These are phyloP conservation scores for Menidia menidia DNA, from an alignment of 2,797 vertebrate species.

Conservation along the genomic window DNA sequence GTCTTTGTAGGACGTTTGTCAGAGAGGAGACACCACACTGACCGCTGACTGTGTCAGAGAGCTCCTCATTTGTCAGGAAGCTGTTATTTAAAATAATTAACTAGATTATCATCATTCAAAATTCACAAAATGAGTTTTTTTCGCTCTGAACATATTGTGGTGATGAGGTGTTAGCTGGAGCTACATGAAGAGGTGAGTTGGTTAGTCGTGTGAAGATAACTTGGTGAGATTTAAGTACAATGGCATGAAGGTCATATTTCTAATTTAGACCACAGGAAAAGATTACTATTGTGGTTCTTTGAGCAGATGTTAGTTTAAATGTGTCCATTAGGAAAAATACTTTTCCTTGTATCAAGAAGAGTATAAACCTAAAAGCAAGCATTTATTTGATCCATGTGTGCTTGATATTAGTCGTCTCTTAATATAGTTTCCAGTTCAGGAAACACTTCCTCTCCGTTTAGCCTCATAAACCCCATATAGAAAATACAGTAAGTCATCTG, in stretches of 20 bases:
- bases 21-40: neutral
- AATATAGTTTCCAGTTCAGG: constrained; percentile 31
- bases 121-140: too few relatives aligned
- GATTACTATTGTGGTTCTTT: neutral
- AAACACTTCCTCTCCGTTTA: constrained; percentile 59
- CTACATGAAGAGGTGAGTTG: too few relatives aligned
- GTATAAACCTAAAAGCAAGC: neutral
- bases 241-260: neutral
- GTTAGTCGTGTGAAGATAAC: neutral
- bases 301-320: neutral
- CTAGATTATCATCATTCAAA: neutral
- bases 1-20: neutral
- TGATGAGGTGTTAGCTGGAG: too few relatives aligned
- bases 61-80: neutral
- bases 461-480: constrained; percentile 25
- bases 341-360: neutral
- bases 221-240: neutral
- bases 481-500: constrained; percentile 45
- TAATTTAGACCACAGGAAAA: neutral
- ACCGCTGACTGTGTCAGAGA: neutral
- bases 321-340: neutral
- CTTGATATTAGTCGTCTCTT: constrained; percentile 10
- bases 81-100: neutral
- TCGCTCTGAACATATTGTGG: too few relatives aligned
- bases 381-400: constrained; percentile 23